phyloP scores from a whole-genome alignment of 2,797 vertebrate genomes.

The Microctenopoma stevenorrisi region DNA sequence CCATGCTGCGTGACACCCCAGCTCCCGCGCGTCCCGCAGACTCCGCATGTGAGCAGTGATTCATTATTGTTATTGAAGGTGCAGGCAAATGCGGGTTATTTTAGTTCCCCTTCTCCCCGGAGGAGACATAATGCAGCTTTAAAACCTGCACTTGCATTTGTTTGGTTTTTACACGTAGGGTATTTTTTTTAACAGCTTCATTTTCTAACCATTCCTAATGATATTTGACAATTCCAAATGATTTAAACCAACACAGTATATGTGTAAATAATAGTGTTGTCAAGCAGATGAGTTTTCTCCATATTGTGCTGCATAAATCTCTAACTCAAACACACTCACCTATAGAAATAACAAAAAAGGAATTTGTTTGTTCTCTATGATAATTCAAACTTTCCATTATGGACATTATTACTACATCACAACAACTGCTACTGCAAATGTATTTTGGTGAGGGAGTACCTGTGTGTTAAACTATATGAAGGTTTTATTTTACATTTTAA shows the following conservation, averaged over 20 bases:
- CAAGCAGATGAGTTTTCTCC: neutral
- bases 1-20: slow-evolving; percentile 46
- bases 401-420: slow-evolving; percentile 40
- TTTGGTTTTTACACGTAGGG: neutral
- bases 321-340: neutral
- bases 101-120: neutral
- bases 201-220: neutral
- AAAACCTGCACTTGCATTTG: neutral
- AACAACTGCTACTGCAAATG: slow-evolving; percentile 37
- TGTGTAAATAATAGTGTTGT: neutral
- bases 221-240: neutral
- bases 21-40: slow-evolving; percentile 36
- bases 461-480: slow-evolving; percentile 38
- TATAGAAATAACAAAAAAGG: neutral
- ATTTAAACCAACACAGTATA: neutral
- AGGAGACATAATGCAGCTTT: slow-evolving; percentile 6
- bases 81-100: slow-evolving; percentile 11
- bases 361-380: neutral
- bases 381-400: slow-evolving; percentile 15
- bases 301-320: neutral
- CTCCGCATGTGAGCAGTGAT: slow-evolving; percentile 64
- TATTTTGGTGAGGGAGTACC: slow-evolving; percentile 35
- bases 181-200: neutral
- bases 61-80: slow-evolving; percentile 70
- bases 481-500: slow-evolving; percentile 43